phyloP scores from a whole-genome alignment of 2,797 vertebrate species.

The Mus caroli region DNA sequence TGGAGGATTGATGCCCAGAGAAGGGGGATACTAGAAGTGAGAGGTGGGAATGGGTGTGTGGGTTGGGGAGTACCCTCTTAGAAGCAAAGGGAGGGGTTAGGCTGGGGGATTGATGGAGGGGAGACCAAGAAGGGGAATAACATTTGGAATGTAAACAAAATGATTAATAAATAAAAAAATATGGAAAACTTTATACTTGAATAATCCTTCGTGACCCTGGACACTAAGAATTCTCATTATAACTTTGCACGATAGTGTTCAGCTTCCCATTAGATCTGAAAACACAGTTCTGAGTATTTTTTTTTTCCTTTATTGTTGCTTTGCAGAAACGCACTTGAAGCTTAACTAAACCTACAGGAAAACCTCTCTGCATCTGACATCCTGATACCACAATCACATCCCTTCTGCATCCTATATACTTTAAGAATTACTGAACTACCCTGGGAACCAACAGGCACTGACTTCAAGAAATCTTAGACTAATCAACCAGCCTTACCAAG shows the following conservation, averaged over 20 bases:
- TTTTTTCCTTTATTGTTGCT: conserved; percentile 43
- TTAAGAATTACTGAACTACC: not conserved
- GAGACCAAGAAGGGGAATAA: not conserved
- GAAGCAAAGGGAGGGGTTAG: not conserved
- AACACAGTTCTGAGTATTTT: conserved; percentile 30
- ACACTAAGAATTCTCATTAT: conserved; percentile 35
- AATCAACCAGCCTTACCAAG: conserved; percentile 30
- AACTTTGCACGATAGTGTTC: not conserved
- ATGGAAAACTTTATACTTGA: conserved; percentile 26
- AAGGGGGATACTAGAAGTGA: not conserved
- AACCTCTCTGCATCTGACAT: not conserved
- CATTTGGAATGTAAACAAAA: not conserved
- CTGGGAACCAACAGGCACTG: not conserved
- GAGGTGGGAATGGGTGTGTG: not conserved
- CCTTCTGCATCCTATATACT: not conserved
- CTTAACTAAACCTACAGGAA: conserved; percentile 36
- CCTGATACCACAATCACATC: conserved; percentile 32
- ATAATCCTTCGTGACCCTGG: conserved; percentile 22
- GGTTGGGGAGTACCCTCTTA: not conserved
- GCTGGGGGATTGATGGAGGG: not conserved
- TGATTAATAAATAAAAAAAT: not conserved
- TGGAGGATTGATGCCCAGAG: no score
- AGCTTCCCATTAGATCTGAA: conserved; percentile 62
- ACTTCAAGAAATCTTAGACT: conserved; percentile 34
- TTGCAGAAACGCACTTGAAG: conserved; percentile 29